phyloP scores from a whole-genome alignment of 2,888 invertebrate species.

The Leptura quadrifasciata region DNA sequence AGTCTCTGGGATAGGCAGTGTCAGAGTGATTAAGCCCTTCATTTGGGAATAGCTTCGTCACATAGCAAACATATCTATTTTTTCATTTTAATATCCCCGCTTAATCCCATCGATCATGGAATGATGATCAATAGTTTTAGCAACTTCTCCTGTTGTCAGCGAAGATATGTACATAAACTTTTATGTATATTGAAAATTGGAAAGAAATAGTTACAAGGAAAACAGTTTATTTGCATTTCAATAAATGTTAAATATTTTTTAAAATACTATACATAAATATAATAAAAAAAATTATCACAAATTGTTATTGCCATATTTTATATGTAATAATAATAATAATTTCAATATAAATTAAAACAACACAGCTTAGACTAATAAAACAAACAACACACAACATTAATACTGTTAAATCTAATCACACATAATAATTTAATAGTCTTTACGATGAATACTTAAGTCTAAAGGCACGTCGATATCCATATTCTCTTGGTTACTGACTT shows the following conservation, averaged over 20 bases:
- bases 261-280: constrained; percentile 52
- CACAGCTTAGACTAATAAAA: constrained; percentile 49
- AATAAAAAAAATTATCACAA: constrained; percentile 56
- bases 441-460: constrained; percentile 79
- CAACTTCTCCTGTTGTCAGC: too few species aligned
- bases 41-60: too few species aligned
- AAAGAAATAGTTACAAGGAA: constrained; percentile 29
- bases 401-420: constrained; percentile 50
- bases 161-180: too few species aligned
- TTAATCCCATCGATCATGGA: too few species aligned
- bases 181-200: not conserved
- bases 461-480: constrained; percentile 76
- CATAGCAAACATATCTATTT: too few species aligned
- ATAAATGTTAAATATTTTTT: constrained; percentile 43
- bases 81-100: too few species aligned
- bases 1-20: too few species aligned
- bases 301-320: constrained; percentile 56
- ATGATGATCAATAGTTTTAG: too few species aligned
- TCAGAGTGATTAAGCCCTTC: too few species aligned
- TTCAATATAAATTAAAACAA: constrained; percentile 38
- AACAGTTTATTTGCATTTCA: constrained; percentile 16
- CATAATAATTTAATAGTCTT: constrained; percentile 56
- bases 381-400: constrained; percentile 49
- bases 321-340: constrained; percentile 32
- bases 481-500: constrained; percentile 53